Base-by-base conservation (phyloP, 2,888 invertebrate genomes). In the Miltochrista miniata region DNA sequence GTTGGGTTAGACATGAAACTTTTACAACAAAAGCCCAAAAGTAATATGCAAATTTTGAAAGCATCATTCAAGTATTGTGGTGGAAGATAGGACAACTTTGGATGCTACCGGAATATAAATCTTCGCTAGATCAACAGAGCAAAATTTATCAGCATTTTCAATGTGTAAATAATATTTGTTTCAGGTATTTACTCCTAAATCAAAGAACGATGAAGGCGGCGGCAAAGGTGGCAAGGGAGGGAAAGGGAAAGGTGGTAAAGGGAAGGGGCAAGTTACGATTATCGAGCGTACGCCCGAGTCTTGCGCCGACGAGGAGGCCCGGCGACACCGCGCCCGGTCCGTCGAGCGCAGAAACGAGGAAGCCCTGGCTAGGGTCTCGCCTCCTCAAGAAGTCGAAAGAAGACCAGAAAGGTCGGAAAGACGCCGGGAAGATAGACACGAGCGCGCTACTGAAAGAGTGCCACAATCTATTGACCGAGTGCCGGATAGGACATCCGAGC, bases 221-320 rank as follows among this genome's bases (percentile, higher is more conserved):
- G 95, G 95, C 0, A 95, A 95, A 68, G 95, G 95, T 9, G 94
- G 94, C 37, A 94, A 95, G 59, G 94, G 95, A 31, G 95, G 94
- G 46, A 95, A 96, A 56, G 95, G 94, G 18, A 95, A 95, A 63
- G 95, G 95, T 1, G 95, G 95, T 1, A 95, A 94, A 64, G 93
- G 93, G 48, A 95, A 95, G 76, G 95, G 94, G 2, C 95, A 95
- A 62, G 95, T 95, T 45, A 94, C 95, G 46, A 94, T 95, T 48
- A 94, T 95, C 54, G 95, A 95, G 64, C 83, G 83, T 29, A 85
- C 88, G 5, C 84, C 85, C 1, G 86, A 87, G 53, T 77, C 85
- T 0, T 84, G 85, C 7, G 82, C 78, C 4, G 88, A 87, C 54
- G 88, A 89, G 45, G 89, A 89, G 31, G 83, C 87, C 79, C 56